phyloP scores from a whole-genome alignment of 2,888 invertebrate genomes.

The Dolomedes plantarius region DNA sequence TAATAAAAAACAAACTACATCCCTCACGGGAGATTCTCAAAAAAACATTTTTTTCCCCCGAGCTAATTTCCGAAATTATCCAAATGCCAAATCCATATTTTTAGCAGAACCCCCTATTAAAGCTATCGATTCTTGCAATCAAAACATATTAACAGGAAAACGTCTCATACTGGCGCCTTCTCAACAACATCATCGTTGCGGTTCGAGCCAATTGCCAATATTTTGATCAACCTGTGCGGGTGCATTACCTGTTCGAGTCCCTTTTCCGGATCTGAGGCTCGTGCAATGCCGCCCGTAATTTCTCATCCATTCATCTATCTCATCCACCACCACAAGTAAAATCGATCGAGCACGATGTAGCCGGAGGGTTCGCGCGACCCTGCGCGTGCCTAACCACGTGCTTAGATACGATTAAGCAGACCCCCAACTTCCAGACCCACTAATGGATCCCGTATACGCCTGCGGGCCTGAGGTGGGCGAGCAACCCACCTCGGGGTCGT shows the following conservation, averaged over 20 bases:
- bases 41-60: too few species aligned
- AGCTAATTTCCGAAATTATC: too few species aligned
- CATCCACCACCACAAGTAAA: constrained; percentile 45
- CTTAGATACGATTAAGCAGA: constrained; percentile 49
- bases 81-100: too few species aligned
- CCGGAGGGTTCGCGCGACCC: constrained; percentile 63
- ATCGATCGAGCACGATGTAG: constrained; percentile 55
- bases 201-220: background rate
- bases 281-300: constrained; percentile 37
- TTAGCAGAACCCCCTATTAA: background rate
- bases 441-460: constrained; percentile 51
- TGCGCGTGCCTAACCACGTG: constrained; percentile 64
- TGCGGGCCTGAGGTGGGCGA: constrained; percentile 47
- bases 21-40: too few species aligned
- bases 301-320: constrained; percentile 53
- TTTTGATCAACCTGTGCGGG: background rate
- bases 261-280: too few species aligned
- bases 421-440: constrained; percentile 62
- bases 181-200: constrained; percentile 12
- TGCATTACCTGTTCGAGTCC: constrained; percentile 13
- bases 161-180: background rate
- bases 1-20: too few species aligned
- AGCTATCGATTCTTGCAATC: background rate
- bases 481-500: constrained; percentile 41
- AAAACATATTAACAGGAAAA: background rate